phyloP scores from a whole-genome alignment of 2,797 vertebrate species.

The Premnoplex brunnescens region DNA sequence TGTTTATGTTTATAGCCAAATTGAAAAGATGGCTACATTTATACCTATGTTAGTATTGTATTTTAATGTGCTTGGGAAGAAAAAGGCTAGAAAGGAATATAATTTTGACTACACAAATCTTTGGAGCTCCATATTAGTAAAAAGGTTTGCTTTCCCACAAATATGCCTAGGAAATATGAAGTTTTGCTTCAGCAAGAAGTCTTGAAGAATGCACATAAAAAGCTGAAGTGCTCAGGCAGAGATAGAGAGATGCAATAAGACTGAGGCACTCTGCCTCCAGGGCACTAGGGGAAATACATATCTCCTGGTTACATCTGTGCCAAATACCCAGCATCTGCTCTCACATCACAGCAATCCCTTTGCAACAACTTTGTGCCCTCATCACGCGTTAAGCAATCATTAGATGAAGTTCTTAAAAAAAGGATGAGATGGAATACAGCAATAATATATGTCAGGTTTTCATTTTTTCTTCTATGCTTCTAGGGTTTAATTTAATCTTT shows the following conservation, averaged over 20 bases:
- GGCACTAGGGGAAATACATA: neutral
- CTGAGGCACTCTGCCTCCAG: neutral
- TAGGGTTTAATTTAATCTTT: conserved; percentile 7
- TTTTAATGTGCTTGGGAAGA: neutral
- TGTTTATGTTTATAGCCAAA: neutral
- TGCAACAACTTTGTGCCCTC: neutral
- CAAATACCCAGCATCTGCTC: neutral
- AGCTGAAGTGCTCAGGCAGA: neutral
- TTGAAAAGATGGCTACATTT: neutral
- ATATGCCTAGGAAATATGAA: neutral
- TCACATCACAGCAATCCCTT: neutral
- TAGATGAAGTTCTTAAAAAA: conserved; percentile 1
- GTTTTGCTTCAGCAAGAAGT: neutral
- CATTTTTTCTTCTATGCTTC: neutral
- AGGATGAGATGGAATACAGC: neutral
- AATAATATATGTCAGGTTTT: neutral
- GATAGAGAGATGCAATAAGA: neutral
- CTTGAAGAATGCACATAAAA: neutral
- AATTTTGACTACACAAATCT: neutral
- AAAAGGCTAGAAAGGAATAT: neutral
- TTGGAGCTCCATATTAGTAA: neutral
- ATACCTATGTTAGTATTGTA: neutral
- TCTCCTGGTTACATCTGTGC: neutral
- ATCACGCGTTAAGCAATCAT: neutral
- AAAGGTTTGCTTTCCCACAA: neutral